Conservation (phyloP, 2,888 invertebrate genomes). For the Cephus pulcher region DNA sequence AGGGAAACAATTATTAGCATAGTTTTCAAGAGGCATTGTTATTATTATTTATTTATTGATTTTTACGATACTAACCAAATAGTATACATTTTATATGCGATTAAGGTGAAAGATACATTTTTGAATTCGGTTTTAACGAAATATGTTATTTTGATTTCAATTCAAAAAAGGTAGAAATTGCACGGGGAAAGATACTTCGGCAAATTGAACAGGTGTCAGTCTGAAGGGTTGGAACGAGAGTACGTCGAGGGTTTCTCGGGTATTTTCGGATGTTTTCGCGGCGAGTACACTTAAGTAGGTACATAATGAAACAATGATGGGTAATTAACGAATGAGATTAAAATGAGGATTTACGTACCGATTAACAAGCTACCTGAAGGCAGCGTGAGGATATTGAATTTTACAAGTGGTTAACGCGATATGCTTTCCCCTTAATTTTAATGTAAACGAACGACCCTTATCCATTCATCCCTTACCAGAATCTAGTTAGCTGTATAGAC, state of each 20-base stretch:
- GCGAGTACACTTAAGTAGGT: neutral
- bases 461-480: neutral
- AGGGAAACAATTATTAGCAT: neutral
- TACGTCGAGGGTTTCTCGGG: neutral
- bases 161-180: too few species aligned
- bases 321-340: constrained; percentile 1
- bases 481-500: neutral
- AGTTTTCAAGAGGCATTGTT: neutral
- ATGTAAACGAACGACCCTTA: neutral
- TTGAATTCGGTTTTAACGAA: neutral
- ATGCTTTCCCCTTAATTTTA: neutral
- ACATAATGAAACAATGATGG: neutral
- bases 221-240: neutral
- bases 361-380: neutral
- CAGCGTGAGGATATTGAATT: neutral
- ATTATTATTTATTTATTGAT: neutral
- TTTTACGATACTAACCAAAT: neutral
- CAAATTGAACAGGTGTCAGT: neutral
- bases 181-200: neutral
- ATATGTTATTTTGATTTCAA: too few species aligned
- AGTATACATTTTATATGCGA: neutral
- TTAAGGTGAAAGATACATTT: neutral
- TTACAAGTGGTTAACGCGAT: neutral
- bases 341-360: neutral
- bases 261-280: neutral